These are phyloP conservation scores for Rachycentron canadum DNA, from an alignment of 2,797 vertebrate species.

Conservation along the genomic window DNA sequence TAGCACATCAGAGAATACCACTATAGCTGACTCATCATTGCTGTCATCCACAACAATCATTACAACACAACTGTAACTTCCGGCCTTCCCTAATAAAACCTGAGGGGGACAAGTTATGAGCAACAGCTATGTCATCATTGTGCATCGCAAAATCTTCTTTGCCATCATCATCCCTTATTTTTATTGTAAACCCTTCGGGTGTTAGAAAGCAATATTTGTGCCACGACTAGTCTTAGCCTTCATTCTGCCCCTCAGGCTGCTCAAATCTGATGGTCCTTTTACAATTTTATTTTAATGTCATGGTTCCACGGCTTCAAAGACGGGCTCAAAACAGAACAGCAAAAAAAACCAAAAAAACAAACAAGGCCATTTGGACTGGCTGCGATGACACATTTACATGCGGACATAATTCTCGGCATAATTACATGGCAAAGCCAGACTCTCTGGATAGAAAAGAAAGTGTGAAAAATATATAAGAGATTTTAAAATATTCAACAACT, in stretches of 20 bases:
- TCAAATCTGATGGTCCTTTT: conserved; percentile 42
- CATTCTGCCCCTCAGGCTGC: conserved; percentile 19
- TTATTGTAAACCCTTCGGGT: conserved; percentile 55
- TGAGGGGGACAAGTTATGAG: conserved; percentile 69
- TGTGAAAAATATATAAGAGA: conserved; percentile 48
- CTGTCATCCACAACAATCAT: conserved; percentile 64
- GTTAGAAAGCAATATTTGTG: conserved; percentile 69
- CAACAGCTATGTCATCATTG: conserved; percentile 63
- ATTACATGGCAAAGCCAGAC: conserved; percentile 30
- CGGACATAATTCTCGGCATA: conserved; percentile 48
- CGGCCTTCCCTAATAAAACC: conserved; percentile 66
- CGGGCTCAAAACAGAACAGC: conserved; percentile 27
- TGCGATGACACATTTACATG: conserved; percentile 51
- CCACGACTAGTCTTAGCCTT: conserved; percentile 43
- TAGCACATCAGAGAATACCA: conserved; percentile 66
- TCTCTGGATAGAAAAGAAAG: conserved; percentile 25
- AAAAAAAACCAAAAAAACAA: conserved; percentile 29
- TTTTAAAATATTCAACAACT: conserved; percentile 56
- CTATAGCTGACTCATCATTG: conserved; percentile 74
- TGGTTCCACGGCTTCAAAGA: conserved; percentile 39
- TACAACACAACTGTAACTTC: conserved; percentile 60
- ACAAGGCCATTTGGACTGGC: conserved; percentile 27
- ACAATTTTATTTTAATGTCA: conserved; percentile 61
- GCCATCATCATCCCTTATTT: conserved; percentile 53
- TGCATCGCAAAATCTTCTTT: conserved; percentile 47